Conservation (phyloP, 2,888 invertebrate genomes). For the Drosophila birchii region DNA sequence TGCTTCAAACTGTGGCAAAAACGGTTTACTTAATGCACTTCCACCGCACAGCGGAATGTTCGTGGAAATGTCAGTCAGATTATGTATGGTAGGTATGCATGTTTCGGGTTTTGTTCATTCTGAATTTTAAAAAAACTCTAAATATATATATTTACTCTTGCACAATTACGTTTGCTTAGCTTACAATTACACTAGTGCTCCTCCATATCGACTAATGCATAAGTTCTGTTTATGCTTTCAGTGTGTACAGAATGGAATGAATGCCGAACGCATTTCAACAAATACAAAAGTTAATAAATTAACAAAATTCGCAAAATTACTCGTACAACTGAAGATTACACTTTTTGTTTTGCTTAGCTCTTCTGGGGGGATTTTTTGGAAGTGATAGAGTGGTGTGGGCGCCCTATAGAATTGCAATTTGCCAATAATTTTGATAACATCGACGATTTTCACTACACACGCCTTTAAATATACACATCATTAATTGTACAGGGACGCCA, state of each 20-base stretch:
- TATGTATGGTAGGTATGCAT: conserved; percentile 37
- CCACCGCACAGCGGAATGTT: conserved; percentile 43
- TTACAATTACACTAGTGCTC: conserved; percentile 69
- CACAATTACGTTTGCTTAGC: conserved; percentile 60
- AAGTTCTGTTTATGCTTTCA: conserved; percentile 46
- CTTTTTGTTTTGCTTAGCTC: conserved; percentile 43
- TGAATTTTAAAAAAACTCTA: conserved; percentile 49
- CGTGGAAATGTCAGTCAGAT: conserved; percentile 62
- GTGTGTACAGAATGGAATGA: conserved; percentile 64
- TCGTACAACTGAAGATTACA: conserved; percentile 45
- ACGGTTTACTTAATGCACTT: conserved; percentile 29
- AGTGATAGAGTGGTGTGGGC: conserved; percentile 32
- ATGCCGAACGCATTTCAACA: conserved; percentile 58
- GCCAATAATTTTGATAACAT: conserved; percentile 39
- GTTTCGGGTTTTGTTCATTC: conserved; percentile 58
- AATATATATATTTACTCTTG: conserved; percentile 54
- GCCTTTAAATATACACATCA: conserved; percentile 61
- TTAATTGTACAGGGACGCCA: conserved; percentile 36
- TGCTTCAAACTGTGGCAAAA: conserved; percentile 49
- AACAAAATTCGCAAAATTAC: conserved; percentile 60
- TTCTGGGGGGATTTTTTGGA: conserved; percentile 35
- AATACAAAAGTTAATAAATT: conserved; percentile 63
- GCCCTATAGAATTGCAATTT: conserved; percentile 54
- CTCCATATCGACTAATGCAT: conserved; percentile 50
- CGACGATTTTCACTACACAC: conserved; percentile 41